Conservation (phyloP, 2,113 vertebrate species). For the Chauna torquata region DNA sequence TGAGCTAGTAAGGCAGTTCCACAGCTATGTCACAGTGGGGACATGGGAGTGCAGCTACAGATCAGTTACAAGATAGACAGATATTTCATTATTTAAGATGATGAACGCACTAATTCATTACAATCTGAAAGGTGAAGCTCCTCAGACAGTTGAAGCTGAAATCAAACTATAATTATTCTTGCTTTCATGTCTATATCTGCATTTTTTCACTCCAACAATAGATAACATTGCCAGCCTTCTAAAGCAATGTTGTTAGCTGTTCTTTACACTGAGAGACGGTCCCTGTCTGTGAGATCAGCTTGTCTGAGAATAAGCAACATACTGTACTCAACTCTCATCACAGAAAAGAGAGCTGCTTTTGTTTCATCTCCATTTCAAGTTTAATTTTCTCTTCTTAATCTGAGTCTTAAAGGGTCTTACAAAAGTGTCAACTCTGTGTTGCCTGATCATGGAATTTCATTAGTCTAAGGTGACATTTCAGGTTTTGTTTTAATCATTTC, state of each 20-base stretch:
- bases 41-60: background rate
- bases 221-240: background rate
- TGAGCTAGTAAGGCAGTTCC: background rate
- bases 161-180: background rate
- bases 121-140: background rate
- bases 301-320: slow-evolving; percentile 19
- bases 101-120: background rate
- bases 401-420: slow-evolving; percentile 25
- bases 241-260: background rate
- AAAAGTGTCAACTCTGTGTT: background rate
- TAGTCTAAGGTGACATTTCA: slow-evolving; percentile 52
- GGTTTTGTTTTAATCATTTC: slow-evolving; percentile 56
- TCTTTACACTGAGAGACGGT: background rate
- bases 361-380: background rate
- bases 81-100: background rate
- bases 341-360: background rate
- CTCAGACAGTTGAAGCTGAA: background rate
- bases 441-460: slow-evolving; percentile 51
- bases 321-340: background rate
- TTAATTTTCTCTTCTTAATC: slow-evolving; percentile 38
- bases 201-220: background rate
- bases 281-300: background rate
- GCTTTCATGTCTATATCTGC: background rate
- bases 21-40: background rate
- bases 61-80: background rate